Evolutionary conservation across 2,113 vertebrate species (phyloP), one percentile per base, ranked within the genome.

Genomic region (Cyanoderma ruficeps): DNA sequence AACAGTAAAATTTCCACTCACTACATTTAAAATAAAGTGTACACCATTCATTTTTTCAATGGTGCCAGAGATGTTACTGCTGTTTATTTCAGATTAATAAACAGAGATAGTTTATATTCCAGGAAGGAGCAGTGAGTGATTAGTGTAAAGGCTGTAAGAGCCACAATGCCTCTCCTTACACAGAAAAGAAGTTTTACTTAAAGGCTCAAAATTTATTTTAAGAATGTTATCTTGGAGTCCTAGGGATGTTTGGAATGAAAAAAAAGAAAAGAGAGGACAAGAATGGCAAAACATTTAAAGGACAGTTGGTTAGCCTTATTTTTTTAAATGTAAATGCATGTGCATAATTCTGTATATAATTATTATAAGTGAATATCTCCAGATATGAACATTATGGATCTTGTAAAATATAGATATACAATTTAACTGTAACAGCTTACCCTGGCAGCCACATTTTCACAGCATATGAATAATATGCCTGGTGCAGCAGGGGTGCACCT

Each of bases 401-500:
- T 52, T 53, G 18, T 65, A 69, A 79, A 69, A 93, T 59, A 92
- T 0, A 95, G 82, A 85, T 13, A 61, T 13, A 68, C 19, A 52
- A 23, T 93, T 84, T 64, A 89, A 79, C 68, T 89, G 71, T 37
- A 90, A 82, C 76, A 79, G 37, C 23, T 46, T 81, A 81, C 27
- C 22, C 53, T 87, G 80, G 79, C 86, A 92, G 83, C 42, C 75
- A 90, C 79, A 81, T 83, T 91, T 94, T 89, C 88, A 75, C 61
- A 93, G 90, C 64, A 96, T 55, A 33, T 53, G 56, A 83, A 93
- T 91, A 84, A 93, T 20, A 81, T 61, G 76, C 88, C 83, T 97
- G 64, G 56, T 96, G 83, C 83, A 92, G 92, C 76, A 94, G 72
- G 53, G 49, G 8, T 84, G 72, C 93, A 95, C 93, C 90, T 96